phyloP scores from a whole-genome alignment of 2,888 invertebrate genomes.

The Thera obeliscata region DNA sequence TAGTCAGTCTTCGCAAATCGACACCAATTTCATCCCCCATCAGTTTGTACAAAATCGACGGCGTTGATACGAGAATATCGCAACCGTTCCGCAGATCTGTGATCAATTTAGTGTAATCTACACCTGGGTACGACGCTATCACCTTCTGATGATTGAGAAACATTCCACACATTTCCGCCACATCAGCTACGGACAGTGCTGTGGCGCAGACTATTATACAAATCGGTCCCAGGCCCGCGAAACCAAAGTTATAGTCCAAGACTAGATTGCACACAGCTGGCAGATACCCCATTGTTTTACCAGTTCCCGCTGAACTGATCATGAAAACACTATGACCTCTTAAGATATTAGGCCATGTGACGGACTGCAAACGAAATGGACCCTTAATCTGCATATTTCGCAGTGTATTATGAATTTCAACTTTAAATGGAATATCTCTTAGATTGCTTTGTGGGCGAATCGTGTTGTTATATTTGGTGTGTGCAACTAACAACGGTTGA shows the following conservation, averaged over 20 bases:
- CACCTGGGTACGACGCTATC: slow-evolving; percentile 73
- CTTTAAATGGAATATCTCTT: slow-evolving; percentile 65
- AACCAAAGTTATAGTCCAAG: slow-evolving; percentile 64
- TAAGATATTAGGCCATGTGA: slow-evolving; percentile 88
- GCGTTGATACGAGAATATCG: slow-evolving; percentile 89
- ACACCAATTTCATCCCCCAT: slow-evolving; percentile 72
- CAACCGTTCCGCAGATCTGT: slow-evolving; percentile 86
- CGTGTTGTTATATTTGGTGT: slow-evolving; percentile 65
- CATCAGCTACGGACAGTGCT: slow-evolving; percentile 79
- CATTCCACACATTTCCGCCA: slow-evolving; percentile 68
- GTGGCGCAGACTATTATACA: slow-evolving; percentile 88
- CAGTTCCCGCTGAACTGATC: slow-evolving; percentile 84
- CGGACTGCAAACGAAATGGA: slow-evolving; percentile 86
- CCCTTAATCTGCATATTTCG: slow-evolving; percentile 61
- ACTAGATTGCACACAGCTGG: slow-evolving; percentile 87
- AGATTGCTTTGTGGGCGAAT: slow-evolving; percentile 60
- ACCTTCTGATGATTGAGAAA: slow-evolving; percentile 68
- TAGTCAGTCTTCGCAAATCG: slow-evolving; percentile 86
- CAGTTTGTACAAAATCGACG: slow-evolving; percentile 81
- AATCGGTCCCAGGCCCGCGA: slow-evolving; percentile 83
- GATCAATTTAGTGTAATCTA: slow-evolving; percentile 62
- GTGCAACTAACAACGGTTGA: slow-evolving; percentile 71
- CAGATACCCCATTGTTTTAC: slow-evolving; percentile 89
- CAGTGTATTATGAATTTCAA: slow-evolving; percentile 60
- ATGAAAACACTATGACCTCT: slow-evolving; percentile 87